Percentiles rank a stretch among this genome's conserved stretches.
Conservation (phyloP, 2,888 invertebrate genomes). For the Sericinus montela region DNA sequence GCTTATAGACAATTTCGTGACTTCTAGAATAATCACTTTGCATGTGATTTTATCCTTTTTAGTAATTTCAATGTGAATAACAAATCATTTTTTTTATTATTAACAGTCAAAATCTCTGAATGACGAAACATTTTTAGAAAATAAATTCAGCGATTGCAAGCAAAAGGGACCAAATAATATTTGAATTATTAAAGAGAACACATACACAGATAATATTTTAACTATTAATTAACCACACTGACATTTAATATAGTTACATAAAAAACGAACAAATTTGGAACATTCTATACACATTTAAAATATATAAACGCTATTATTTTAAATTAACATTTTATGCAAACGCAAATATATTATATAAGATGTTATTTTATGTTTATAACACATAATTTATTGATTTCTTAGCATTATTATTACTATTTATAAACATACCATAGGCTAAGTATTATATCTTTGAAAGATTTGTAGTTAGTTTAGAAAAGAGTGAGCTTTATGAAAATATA, state of each 20-base stretch:
- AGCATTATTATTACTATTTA: conserved; percentile 74
- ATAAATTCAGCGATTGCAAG: conserved; percentile 68
- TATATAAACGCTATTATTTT: conserved; percentile 46
- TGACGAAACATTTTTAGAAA: conserved; percentile 42
- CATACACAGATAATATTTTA: conserved; percentile 41
- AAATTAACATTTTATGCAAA: conserved; percentile 34
- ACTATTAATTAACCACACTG: conserved; percentile 60
- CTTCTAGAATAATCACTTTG: conserved; percentile 36
- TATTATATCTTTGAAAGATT: conserved; percentile 75
- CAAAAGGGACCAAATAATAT: conserved; percentile 76
- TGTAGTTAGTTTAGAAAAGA: conserved; percentile 71
- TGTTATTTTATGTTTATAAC: conserved; percentile 49
- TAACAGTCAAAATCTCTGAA: conserved; percentile 56
- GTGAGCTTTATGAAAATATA: conserved; percentile 74
- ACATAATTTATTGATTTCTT: conserved; percentile 71
- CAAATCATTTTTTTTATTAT: conserved; percentile 39
- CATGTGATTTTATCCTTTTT: conserved; percentile 47
- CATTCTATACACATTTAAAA: conserved; percentile 57
- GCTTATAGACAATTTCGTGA: conserved; percentile 13
- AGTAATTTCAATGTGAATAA: conserved; percentile 57
- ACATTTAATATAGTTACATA: conserved; percentile 46
- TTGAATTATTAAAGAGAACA: conserved; percentile 47
- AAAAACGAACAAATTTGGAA: conserved; percentile 48
- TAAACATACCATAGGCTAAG: conserved; percentile 79
- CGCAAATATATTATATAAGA: conserved; percentile 30